These are phyloP conservation scores for Tribolium madens DNA, from an alignment of 1,140 invertebrate species.

Conservation along the genomic window DNA sequence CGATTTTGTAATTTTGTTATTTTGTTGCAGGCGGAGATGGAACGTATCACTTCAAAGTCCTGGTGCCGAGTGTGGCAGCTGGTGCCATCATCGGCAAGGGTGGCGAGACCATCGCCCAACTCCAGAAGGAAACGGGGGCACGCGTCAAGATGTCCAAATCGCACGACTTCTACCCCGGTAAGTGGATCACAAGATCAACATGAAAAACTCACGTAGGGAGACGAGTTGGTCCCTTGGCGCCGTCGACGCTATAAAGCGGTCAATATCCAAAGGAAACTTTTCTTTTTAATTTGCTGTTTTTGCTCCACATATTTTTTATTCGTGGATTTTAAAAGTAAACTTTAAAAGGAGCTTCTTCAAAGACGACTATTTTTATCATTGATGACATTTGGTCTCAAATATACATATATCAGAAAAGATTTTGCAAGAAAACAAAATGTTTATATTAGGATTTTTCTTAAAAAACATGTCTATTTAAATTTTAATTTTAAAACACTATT, in stretches of 20 bases:
- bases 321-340: background rate
- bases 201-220: background rate
- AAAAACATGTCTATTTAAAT: too few species aligned
- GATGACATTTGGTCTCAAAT: too few species aligned
- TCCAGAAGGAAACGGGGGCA: slow-evolving; percentile 95
- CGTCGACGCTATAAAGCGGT: slow-evolving; percentile 29
- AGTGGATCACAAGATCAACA: slow-evolving; percentile 57
- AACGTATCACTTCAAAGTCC: slow-evolving; percentile 93
- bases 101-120: slow-evolving; percentile 95
- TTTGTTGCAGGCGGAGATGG: slow-evolving; percentile 71
- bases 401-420: too few species aligned
- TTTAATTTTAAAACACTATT: too few species aligned
- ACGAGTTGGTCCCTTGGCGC: slow-evolving; percentile 8
- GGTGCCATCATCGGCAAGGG: slow-evolving; percentile 98
- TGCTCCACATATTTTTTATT: slow-evolving; percentile 5
- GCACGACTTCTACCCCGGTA: slow-evolving; percentile 97
- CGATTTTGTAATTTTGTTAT: background rate
- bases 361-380: too few species aligned
- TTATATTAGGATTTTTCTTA: too few species aligned
- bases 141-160: slow-evolving; percentile 98
- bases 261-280: slow-evolving; percentile 25
- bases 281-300: slow-evolving; percentile 12
- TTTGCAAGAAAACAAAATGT: too few species aligned
- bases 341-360: too few species aligned
- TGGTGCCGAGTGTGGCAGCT: slow-evolving; percentile 95